Evolutionary conservation across 2,888 invertebrate species (phyloP), one percentile per base, ranked within the genome.

Genomic region (Patella pellucida): DNA sequence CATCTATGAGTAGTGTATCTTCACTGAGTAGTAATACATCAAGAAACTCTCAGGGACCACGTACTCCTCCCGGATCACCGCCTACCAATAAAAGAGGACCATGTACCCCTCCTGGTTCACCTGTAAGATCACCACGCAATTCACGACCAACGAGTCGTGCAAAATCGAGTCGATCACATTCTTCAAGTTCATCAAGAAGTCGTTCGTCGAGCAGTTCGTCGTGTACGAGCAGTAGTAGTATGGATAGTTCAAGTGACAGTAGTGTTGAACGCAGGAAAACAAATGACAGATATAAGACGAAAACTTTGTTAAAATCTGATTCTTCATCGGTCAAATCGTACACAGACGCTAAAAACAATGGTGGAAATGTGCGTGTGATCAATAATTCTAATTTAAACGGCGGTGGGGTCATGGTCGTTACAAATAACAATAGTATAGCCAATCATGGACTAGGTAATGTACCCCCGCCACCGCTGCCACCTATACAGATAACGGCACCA

Each of bases 21-120:
- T 62, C 62, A n/a, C 15, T 62, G 23, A 62, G 62, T 62, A 62
- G 62, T 62, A 62, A 23, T 62, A 62, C 62, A 19, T 62, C 62
- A 23, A 62, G 23, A 62, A 72, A 72, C 11, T 56, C 51, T 56
- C 23, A 74, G 54, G 78, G 78, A n/a, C 74, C 79, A 12, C 76
- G 76, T 71, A 79, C 76, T 27, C 79, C 78, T 23, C 77, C 79
- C 15, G 78, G 79, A 31, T 78, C 78, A 52, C 78, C 79, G n/a
- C 73, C 74, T n/a, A 12, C 77, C 5, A 73, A 54, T 50, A 74
- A 75, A 51, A 74, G 73, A 74, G 82, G 81, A 19, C 81, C 81
- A 16, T 77, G 77, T 54, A 80, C 82, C 1, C 81, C 82, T 4
- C 81, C 83, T 16, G 82, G 81, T 11, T 82, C 83, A 14, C 81